phyloP scores from a whole-genome alignment of 2,113 vertebrate genomes.

The Alaudala cheleensis region DNA sequence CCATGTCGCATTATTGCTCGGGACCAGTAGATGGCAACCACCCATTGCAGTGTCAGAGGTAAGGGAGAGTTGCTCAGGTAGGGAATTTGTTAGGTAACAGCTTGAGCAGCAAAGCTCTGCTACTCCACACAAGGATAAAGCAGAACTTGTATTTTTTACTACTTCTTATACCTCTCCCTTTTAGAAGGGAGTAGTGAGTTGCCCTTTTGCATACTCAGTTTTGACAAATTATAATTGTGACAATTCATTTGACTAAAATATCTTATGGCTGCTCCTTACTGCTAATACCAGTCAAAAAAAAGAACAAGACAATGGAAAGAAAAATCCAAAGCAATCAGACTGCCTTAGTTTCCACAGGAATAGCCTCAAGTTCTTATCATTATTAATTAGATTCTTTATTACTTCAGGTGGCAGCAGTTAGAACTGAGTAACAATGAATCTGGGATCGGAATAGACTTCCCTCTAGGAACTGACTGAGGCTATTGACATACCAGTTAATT shows the following conservation, averaged over 20 bases:
- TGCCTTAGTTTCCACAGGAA: neutral
- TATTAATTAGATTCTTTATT: neutral
- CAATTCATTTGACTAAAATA: neutral
- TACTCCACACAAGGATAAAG: neutral
- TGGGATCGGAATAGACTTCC: neutral
- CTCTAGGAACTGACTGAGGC: neutral
- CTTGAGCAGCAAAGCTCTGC: neutral
- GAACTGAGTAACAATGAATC: neutral
- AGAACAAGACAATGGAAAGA: neutral
- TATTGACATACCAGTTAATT: neutral
- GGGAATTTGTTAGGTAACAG: neutral
- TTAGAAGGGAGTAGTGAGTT: neutral
- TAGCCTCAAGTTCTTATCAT: neutral
- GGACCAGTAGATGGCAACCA: slow-evolving; percentile 69
- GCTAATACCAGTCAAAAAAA: neutral
- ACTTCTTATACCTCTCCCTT: neutral
- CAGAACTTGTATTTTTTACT: neutral
- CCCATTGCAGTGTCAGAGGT: neutral
- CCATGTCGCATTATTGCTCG: neutral
- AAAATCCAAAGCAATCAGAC: neutral
- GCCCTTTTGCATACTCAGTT: neutral
- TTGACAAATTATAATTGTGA: neutral
- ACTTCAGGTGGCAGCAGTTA: neutral
- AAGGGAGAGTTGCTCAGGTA: neutral
- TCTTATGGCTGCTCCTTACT: neutral